Conservation (phyloP, 2,888 invertebrate species). For the Amblyteles armatorius region DNA sequence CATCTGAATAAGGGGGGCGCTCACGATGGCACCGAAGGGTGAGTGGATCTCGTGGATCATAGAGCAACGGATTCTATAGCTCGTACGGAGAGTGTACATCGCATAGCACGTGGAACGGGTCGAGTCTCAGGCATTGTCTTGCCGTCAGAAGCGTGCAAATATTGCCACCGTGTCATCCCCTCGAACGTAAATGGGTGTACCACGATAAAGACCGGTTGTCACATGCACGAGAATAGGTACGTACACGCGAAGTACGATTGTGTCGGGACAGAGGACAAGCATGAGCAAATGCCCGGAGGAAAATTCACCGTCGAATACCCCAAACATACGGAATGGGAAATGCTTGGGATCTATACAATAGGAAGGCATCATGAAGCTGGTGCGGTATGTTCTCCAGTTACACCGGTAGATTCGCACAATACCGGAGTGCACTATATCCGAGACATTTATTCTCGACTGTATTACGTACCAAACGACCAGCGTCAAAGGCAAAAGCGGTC, state of each 20-base stretch:
- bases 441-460: constrained; percentile 21
- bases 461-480: constrained; percentile 38
- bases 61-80: constrained; percentile 73
- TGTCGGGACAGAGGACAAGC: not conserved
- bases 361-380: constrained; percentile 17
- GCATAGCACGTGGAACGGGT: constrained; percentile 74
- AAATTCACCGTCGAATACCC: constrained; percentile 30
- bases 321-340: constrained; percentile 37
- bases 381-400: constrained; percentile 36
- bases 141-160: constrained; percentile 82
- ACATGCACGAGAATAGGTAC: constrained; percentile 23
- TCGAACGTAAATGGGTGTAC: constrained; percentile 54
- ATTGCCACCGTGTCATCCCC: constrained; percentile 81
- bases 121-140: constrained; percentile 81
- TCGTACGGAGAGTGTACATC: constrained; percentile 66
- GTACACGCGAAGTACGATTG: not conserved
- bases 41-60: constrained; percentile 72
- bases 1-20: constrained; percentile 23
- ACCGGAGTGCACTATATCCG: not conserved
- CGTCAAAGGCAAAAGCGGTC: constrained; percentile 26
- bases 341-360: constrained; percentile 6
- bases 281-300: not conserved
- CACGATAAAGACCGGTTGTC: constrained; percentile 47
- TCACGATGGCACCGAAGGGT: constrained; percentile 70
- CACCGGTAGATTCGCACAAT: constrained; percentile 19